Evolutionary conservation across 2,888 invertebrate species (phyloP), one percentile per base, ranked within the genome.

Genomic region (Bembecia ichneumoniformis): DNA sequence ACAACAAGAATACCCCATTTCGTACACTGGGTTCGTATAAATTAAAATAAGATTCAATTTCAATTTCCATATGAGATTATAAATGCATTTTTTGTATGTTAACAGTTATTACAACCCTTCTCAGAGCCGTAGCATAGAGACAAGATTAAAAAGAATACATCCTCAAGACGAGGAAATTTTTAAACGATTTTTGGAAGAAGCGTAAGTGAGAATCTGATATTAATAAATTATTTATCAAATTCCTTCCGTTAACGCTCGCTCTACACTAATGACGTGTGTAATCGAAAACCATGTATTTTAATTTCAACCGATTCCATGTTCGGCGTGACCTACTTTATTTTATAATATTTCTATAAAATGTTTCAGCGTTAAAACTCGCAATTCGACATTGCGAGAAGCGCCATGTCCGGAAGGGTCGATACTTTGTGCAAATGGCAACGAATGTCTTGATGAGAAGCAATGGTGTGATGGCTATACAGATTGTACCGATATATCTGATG

Each of bases 401-500:
- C 62, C 68, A 47, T 88, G 88, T 55, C 64, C 69, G 7, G n/a
- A 51, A 35, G 80, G 73, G 1, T 66, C 67, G 13, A 43, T 74
- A 15, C 55, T 77, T 3, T 88, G 88, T 55, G 53, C 56, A 1
- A 69, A 62, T 49, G 77, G 74, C n/a, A 76, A 73, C 16, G 57
- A 54, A 7, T 94, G 92, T 67, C 88, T 93, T 51, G 79, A 74
- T 47, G 77, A 66, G 57, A 78, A 70, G 10, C 80, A 89, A 43
- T 90, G 93, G 90, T 96, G 96, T 62, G 92, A 96, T 65, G 91
- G 91, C 13, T 82, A 80, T 3, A 91, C 93, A 0, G 90, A 96
- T 58, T 96, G 96, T 66, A 63, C 78, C 1, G 95, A 95, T 66
- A 90, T 90, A 0, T 94, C 94, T 59, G 96, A 96, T 62, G 96